phyloP scores from a whole-genome alignment of 2,113 vertebrate genomes.

The Nesogale talazaci region DNA sequence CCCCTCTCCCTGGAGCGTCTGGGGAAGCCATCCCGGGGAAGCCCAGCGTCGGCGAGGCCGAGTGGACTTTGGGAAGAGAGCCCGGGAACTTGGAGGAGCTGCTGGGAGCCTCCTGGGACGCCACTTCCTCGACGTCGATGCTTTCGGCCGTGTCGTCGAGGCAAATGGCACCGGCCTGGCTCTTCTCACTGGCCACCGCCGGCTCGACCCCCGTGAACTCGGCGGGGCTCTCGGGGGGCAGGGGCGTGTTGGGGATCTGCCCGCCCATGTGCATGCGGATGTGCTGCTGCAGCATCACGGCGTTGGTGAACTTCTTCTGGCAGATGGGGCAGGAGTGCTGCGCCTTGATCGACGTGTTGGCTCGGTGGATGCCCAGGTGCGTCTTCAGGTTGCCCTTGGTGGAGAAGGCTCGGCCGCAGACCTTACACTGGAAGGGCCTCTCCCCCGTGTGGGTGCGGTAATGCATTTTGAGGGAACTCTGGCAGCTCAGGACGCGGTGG shows the following conservation, averaged over 20 bases:
- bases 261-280: slow-evolving; percentile 99
- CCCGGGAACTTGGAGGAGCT: slow-evolving; percentile 79
- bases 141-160: slow-evolving; percentile 83
- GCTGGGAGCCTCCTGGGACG: slow-evolving; percentile 84
- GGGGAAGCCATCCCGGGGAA: slow-evolving; percentile 86
- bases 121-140: slow-evolving; percentile 85
- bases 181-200: slow-evolving; percentile 67
- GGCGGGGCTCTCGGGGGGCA: slow-evolving; percentile 88
- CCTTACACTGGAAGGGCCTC: slow-evolving; percentile 96
- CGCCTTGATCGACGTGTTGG: slow-evolving; percentile 93
- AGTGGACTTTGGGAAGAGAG: slow-evolving; percentile 77
- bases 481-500: slow-evolving; percentile 96
- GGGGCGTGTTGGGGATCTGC: slow-evolving; percentile 95
- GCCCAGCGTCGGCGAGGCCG: slow-evolving; percentile 73
- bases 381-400: slow-evolving; percentile 99
- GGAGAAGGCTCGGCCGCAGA: slow-evolving; percentile 97
- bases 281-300: slow-evolving; percentile 96
- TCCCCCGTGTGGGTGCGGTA: slow-evolving; percentile 98
- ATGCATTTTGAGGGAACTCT: slow-evolving; percentile 99
- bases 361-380: slow-evolving; percentile 95
- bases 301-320: slow-evolving; percentile 99
- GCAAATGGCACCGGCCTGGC: slow-evolving; percentile 73
- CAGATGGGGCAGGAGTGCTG: slow-evolving; percentile 99
- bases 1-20: slow-evolving; percentile 90
- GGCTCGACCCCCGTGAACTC: slow-evolving; percentile 88